phyloP scores from a whole-genome alignment of 2,797 vertebrate species.

The Argyrosomus regius region DNA sequence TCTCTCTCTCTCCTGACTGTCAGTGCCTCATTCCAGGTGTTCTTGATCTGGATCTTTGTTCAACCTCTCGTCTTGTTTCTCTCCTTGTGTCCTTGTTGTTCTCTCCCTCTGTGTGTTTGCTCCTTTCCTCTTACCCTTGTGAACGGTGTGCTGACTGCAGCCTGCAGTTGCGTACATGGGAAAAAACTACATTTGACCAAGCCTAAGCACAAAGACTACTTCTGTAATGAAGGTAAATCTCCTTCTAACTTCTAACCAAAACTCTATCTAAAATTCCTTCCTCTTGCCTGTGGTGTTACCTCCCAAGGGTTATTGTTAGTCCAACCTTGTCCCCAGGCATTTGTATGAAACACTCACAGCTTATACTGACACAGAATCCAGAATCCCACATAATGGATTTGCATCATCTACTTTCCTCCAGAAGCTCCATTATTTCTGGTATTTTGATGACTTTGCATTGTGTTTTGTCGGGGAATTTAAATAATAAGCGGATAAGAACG shows the following conservation, averaged over 20 bases:
- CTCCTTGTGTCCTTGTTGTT: too few species aligned
- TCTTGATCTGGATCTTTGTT: too few species aligned
- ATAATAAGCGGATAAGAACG: background rate
- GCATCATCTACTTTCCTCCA: background rate
- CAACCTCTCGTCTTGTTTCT: too few species aligned
- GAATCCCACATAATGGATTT: background rate
- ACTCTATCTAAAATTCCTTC: too few species aligned
- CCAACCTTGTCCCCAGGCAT: background rate
- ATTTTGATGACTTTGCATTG: conserved; percentile 3
- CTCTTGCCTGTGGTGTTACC: background rate
- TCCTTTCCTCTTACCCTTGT: too few species aligned
- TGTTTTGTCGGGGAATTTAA: background rate
- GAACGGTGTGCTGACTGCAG: background rate
- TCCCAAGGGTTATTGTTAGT: background rate
- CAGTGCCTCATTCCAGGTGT: too few species aligned
- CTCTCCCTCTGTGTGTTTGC: too few species aligned
- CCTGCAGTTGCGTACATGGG: background rate
- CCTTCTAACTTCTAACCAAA: background rate
- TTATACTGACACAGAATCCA: background rate
- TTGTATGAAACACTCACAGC: background rate
- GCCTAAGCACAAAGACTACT: background rate
- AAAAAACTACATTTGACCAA: background rate
- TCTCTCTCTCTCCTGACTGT: too few species aligned
- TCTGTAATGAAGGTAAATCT: background rate
- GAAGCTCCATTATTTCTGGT: background rate